Evolutionary conservation across 2,113 vertebrate genomes (phyloP), one percentile per base, ranked within the genome.

Genomic region (Nycticorax nycticorax): DNA sequence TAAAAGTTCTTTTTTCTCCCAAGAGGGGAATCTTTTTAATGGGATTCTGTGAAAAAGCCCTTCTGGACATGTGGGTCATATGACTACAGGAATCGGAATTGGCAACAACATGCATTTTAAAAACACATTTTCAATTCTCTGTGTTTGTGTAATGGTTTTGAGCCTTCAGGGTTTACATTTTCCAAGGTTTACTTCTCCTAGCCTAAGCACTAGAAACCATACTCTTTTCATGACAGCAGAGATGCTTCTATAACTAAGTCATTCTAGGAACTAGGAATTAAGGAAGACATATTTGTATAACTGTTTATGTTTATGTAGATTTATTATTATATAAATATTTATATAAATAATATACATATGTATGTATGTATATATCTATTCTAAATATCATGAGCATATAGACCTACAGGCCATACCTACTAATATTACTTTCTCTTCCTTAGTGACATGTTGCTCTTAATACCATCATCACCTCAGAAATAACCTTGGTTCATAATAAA

Each of bases 81-180:
- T 87, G 80, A 80, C 50, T 89, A 33, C 7, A 63, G 68, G n/a
- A 86, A 80, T 28, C 3, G 0, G 52, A 84, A 89, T 75, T 94
- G 60, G 78, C 90, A 75, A 91, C 59, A 92, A 41, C 33, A 59
- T 39, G 35, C 64, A 75, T 92, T 97, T 89, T 56, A 71, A 87
- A 95, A 89, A 66, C 24, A 80, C 20, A 59, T 89, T 96, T 88
- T 89, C 28, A 91, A 14, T 78, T 91, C 69, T 84, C 48, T 88
- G 16, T 37, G n/a, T 69, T 94, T 94, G 12, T 86, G n/a, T 55
- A 84, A 91, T 18, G 12, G 24, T 74, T 95, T 87, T 64, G n/a
- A 93, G 37, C 69, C 81, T 94, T 85, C 56, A 59, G 85, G 73
- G 53, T 72, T 82, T 79, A 23, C 21, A 47, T 62, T 93, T 77